Conservation (phyloP, 2,113 vertebrate species). For the Chitala chitala region DNA sequence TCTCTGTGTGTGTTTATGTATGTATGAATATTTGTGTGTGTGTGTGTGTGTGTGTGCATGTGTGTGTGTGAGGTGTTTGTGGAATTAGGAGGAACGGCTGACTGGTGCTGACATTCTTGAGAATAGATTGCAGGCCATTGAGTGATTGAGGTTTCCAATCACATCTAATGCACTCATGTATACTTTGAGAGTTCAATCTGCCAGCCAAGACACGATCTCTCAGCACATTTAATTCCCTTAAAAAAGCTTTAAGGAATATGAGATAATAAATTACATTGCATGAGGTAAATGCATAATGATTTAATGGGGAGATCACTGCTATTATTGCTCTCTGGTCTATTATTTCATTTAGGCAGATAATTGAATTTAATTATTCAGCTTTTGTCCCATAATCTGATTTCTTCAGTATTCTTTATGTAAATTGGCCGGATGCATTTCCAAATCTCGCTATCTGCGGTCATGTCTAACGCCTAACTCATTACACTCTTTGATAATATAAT, state of each 20-base stretch:
- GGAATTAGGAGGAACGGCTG: constrained; percentile 9
- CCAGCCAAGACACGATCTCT: constrained; percentile 30
- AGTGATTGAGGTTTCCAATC: constrained; percentile 51
- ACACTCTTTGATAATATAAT: background rate
- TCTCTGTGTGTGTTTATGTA: constrained; percentile 21
- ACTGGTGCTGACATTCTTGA: constrained; percentile 37
- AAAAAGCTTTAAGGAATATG: constrained; percentile 41
- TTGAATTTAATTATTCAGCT: constrained; percentile 64
- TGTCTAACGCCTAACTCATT: background rate
- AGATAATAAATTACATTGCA: constrained; percentile 43
- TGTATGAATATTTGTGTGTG: constrained; percentile 22
- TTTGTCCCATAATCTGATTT: constrained; percentile 55
- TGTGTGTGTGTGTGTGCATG: constrained; percentile 24
- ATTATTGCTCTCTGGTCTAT: constrained; percentile 54
- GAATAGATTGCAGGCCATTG: constrained; percentile 43
- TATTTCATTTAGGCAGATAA: constrained; percentile 54
- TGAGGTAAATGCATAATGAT: constrained; percentile 46
- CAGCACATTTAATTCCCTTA: constrained; percentile 36
- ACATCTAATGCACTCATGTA: constrained; percentile 47
- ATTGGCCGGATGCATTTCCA: constrained; percentile 44
- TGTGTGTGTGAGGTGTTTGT: constrained; percentile 27
- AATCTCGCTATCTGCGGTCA: constrained; percentile 12
- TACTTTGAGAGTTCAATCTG: constrained; percentile 43
- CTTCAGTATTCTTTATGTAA: constrained; percentile 54
- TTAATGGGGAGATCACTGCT: constrained; percentile 47